Percentiles rank a stretch among this genome's conserved stretches.
Evolutionary conservation across 2,888 invertebrate genomes (phyloP).

Genomic region (Drosophila demipolita): DNA sequence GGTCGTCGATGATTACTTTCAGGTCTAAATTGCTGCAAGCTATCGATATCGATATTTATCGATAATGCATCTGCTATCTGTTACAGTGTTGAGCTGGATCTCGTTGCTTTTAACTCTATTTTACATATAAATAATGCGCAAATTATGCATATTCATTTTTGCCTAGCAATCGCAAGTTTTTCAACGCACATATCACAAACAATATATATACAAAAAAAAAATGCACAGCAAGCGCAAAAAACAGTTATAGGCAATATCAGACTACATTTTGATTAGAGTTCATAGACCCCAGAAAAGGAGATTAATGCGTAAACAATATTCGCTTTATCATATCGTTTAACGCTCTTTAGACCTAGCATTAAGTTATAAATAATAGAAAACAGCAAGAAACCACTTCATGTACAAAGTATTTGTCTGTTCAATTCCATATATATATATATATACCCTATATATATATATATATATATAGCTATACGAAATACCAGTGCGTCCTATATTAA

Average conservation of each 20-base stretch:
- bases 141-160: slow-evolving; percentile 42
- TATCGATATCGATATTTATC: not conserved
- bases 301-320: not conserved
- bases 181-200: slow-evolving; percentile 65
- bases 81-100: slow-evolving; percentile 65
- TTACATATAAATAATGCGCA: not conserved
- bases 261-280: slow-evolving; percentile 47
- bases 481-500: slow-evolving; percentile 75
- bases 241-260: slow-evolving; percentile 5
- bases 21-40: slow-evolving; percentile 75
- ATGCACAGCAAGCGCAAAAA: slow-evolving; percentile 51
- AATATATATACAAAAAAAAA: slow-evolving; percentile 37
- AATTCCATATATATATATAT: slow-evolving; percentile 50
- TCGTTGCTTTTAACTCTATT: slow-evolving; percentile 32
- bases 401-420: slow-evolving; percentile 76
- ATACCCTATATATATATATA: slow-evolving; percentile 25
- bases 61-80: not conserved
- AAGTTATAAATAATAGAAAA: slow-evolving; percentile 41
- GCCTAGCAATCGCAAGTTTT: slow-evolving; percentile 59
- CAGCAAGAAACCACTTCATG: slow-evolving; percentile 50
- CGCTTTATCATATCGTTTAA: slow-evolving; percentile 58
- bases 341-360: slow-evolving; percentile 59
- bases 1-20: slow-evolving; percentile 85
- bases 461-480: slow-evolving; percentile 31
- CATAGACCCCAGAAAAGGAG: slow-evolving; percentile 31